Percentiles rank a stretch among this genome's conserved stretches.
Evolutionary conservation across 2,113 vertebrate species (phyloP).

Genomic region (Tachysurus vachellii): DNA sequence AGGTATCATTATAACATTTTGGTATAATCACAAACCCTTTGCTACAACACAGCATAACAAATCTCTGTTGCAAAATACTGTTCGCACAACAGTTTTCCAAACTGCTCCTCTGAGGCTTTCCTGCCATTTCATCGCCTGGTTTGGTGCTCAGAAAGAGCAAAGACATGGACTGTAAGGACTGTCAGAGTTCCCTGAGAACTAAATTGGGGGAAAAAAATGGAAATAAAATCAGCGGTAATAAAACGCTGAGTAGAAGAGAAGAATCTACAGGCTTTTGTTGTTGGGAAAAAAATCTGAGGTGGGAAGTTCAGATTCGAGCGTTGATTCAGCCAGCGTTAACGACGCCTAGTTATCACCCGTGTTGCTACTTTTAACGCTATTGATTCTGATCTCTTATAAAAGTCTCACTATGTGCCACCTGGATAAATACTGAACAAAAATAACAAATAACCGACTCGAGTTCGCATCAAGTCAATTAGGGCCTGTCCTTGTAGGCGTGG

Average conservation of each 20-base stretch:
- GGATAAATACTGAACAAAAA: neutral
- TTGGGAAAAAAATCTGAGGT: neutral
- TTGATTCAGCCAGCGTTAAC: neutral
- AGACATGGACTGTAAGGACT: neutral
- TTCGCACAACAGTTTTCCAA: neutral
- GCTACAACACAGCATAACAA: neutral
- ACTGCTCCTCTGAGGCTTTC: neutral
- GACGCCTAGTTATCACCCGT: neutral
- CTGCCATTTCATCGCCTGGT: neutral
- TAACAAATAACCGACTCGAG: neutral
- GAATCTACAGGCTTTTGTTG: neutral
- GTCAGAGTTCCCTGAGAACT: neutral
- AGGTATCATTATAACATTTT: neutral
- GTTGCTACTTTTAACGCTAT: neutral
- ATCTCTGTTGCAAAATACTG: neutral
- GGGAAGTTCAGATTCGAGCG: neutral
- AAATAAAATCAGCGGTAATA: neutral
- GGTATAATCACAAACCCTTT: neutral
- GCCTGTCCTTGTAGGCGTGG: neutral
- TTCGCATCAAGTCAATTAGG: neutral
- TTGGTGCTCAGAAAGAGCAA: neutral
- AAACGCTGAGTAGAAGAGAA: neutral
- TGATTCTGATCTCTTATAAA: neutral
- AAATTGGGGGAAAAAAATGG: neutral
- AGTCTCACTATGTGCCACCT: neutral